These are phyloP conservation scores for Cyrtodaria siliqua DNA, from an alignment of 2,888 invertebrate genomes.

Conservation along the genomic window DNA sequence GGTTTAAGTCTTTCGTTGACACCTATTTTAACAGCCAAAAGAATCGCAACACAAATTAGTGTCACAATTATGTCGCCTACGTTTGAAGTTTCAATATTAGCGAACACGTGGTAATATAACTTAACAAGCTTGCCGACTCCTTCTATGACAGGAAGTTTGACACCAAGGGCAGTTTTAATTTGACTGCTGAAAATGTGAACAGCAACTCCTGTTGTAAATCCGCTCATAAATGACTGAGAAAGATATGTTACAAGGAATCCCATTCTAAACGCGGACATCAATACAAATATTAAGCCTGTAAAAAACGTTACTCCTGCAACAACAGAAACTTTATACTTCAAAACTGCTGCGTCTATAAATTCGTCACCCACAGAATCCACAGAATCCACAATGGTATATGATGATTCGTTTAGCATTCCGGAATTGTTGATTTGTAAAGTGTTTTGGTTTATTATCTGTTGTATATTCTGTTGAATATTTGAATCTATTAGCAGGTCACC, in stretches of 20 bases:
- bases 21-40: constrained; percentile 87
- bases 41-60: constrained; percentile 88
- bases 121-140: constrained; percentile 79
- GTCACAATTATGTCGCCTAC: constrained; percentile 90
- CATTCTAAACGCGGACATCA: constrained; percentile 68
- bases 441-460: too few species aligned
- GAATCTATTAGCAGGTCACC: constrained; percentile 55
- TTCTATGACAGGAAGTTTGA: constrained; percentile 47
- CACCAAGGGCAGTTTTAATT: constrained; percentile 60
- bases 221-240: constrained; percentile 73
- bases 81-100: constrained; percentile 88
- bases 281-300: constrained; percentile 64
- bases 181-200: constrained; percentile 73
- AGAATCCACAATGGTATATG: background rate
- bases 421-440: background rate
- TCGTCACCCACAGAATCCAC: background rate
- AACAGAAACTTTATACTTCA: constrained; percentile 62
- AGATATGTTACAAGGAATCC: constrained; percentile 76
- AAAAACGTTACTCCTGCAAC: constrained; percentile 67
- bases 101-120: constrained; percentile 88
- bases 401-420: background rate
- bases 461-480: too few species aligned
- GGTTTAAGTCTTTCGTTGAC: constrained; percentile 75
- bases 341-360: constrained; percentile 51
- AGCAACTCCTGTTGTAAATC: constrained; percentile 72